These are phyloP conservation scores for Labeo rohita DNA, from an alignment of 2,113 vertebrate species.

Conservation along the genomic window DNA sequence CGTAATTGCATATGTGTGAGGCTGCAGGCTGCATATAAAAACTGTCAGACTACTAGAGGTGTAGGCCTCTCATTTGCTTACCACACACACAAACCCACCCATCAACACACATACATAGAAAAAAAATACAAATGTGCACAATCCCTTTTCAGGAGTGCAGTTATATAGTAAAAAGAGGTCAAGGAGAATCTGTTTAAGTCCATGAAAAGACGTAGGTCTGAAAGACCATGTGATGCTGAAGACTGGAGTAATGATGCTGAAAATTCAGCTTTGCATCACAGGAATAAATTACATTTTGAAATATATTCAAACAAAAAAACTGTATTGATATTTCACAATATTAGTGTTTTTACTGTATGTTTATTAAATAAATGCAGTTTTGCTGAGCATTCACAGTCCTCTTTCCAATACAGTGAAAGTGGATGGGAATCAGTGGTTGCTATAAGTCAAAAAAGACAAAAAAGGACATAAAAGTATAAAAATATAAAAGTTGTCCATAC, in stretches of 20 bases:
- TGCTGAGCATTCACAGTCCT: neutral
- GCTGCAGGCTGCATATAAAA: conserved; percentile 14
- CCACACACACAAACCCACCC: conserved; percentile 24
- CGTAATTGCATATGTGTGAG: conserved; percentile 22
- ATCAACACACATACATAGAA: neutral
- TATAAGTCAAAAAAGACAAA: neutral
- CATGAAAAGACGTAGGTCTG: too few species aligned
- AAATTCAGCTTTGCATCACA: neutral
- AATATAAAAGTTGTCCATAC: neutral
- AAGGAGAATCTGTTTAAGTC: neutral
- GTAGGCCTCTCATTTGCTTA: neutral
- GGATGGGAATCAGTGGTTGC: neutral
- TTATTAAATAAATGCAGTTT: neutral
- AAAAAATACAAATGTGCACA: neutral
- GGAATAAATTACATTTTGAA: neutral
- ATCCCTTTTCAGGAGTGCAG: neutral
- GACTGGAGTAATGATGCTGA: too few species aligned
- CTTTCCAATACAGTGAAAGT: neutral
- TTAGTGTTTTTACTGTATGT: neutral
- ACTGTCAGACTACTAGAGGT: neutral
- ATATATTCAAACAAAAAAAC: neutral
- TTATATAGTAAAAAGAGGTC: neutral
- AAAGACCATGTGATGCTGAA: too few species aligned
- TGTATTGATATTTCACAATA: neutral
- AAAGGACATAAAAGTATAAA: neutral